A percentile compares a stretch with the other conserved stretches of the same genome.
phyloP scores from a whole-genome alignment of 1,140 invertebrate genomes.

The Drosophila micromelanica region DNA sequence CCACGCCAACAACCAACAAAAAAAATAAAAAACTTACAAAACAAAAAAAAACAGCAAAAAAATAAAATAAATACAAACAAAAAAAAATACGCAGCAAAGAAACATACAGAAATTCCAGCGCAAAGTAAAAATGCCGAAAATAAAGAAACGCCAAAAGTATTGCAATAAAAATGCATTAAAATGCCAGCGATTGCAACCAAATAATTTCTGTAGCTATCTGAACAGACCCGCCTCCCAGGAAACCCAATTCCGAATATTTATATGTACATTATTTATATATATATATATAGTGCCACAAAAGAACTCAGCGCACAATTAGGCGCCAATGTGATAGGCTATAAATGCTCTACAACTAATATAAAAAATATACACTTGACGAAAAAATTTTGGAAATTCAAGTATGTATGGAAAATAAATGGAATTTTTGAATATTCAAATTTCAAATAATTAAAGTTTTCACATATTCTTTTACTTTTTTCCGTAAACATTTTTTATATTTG shows the following conservation, averaged over 20 bases:
- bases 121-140: constrained; percentile 69
- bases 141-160: constrained; percentile 68
- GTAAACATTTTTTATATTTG: too few relatives aligned
- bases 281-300: constrained; percentile 10
- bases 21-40: background rate
- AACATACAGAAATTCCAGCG: constrained; percentile 48
- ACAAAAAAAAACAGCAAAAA: constrained; percentile 33
- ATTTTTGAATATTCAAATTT: too few relatives aligned
- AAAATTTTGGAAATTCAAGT: too few relatives aligned
- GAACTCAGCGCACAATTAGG: constrained; percentile 57
- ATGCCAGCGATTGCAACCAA: constrained; percentile 57
- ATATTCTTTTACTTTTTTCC: too few relatives aligned
- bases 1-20: constrained; percentile 27
- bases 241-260: constrained; percentile 1
- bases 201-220: constrained; percentile 51
- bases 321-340: constrained; percentile 35
- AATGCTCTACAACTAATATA: constrained; percentile 7
- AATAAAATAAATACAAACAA: constrained; percentile 10
- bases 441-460: too few relatives aligned
- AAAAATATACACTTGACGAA: background rate
- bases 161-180: constrained; percentile 78
- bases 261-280: background rate
- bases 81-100: constrained; percentile 7
- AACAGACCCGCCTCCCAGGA: constrained; percentile 6
- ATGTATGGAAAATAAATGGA: too few relatives aligned